A percentile compares a stretch with the other conserved stretches of the same genome.
Evolutionary conservation across 1,140 invertebrate genomes (phyloP).

Genomic region (Heliconius nattereri): DNA sequence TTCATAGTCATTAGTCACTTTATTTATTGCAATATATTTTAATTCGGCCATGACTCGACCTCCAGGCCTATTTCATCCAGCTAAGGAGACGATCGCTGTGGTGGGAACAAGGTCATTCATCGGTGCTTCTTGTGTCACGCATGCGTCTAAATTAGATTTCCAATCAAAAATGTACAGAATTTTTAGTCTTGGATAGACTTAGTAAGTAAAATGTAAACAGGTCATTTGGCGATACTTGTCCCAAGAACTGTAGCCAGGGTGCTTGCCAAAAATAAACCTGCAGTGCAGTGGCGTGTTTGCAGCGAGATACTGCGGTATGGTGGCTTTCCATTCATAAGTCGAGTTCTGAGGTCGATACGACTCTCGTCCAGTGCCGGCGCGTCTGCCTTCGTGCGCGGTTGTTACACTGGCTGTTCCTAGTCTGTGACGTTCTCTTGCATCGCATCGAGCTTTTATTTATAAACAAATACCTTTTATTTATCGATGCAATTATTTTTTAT

Average conservation of each 20-base stretch:
- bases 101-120: constrained; percentile 61
- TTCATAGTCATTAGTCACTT: background rate
- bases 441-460: constrained; percentile 64
- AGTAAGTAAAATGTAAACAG: constrained; percentile 4
- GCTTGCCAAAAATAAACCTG: constrained; percentile 77
- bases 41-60: constrained; percentile 43
- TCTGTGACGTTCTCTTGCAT: constrained; percentile 35
- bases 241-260: constrained; percentile 51
- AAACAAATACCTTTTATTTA: constrained; percentile 53
- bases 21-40: constrained; percentile 30
- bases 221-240: constrained; percentile 57
- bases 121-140: constrained; percentile 46
- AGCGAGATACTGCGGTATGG: constrained; percentile 64
- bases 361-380: constrained; percentile 57
- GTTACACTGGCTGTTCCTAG: constrained; percentile 30
- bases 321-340: constrained; percentile 52
- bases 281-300: constrained; percentile 75
- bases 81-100: constrained; percentile 46
- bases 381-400: constrained; percentile 53
- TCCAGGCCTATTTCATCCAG: constrained; percentile 44
- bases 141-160: constrained; percentile 52
- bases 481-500: background rate
- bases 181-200: constrained; percentile 27
- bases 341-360: constrained; percentile 70
- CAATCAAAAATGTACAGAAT: constrained; percentile 20